These are phyloP conservation scores for Petrolisthes cinctipes DNA, from an alignment of 2,888 invertebrate genomes.

Conservation along the genomic window DNA sequence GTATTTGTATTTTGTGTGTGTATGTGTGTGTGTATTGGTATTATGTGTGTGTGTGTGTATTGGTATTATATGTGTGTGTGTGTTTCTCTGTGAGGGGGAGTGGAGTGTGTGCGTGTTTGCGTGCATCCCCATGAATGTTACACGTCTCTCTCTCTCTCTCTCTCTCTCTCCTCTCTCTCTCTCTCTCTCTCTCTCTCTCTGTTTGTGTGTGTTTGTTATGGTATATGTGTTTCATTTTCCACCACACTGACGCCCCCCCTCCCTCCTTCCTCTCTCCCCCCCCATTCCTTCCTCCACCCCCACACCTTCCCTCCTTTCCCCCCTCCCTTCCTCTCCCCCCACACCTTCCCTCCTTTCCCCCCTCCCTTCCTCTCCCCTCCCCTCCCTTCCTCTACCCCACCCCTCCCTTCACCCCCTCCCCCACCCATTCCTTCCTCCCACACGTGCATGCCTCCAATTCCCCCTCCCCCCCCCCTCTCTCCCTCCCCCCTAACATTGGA, in stretches of 20 bases:
- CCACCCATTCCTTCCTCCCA: neutral
- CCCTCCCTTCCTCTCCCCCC: neutral
- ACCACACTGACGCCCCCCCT: neutral
- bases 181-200: slow-evolving; percentile 1
- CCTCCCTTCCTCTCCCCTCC: neutral
- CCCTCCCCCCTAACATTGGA: neutral
- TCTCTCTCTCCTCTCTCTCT: slow-evolving; percentile 13
- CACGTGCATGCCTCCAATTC: too few relatives aligned
- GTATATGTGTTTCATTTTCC: neutral
- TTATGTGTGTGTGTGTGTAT: neutral
- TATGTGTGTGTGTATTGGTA: neutral
- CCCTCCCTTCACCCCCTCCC: neutral
- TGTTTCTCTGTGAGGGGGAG: neutral
- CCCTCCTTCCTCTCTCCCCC: neutral
- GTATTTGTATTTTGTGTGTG: slow-evolving; percentile 5
- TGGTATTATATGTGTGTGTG: neutral
- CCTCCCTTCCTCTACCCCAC: neutral
- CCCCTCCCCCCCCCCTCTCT: neutral
- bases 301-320: neutral
- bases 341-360: neutral
- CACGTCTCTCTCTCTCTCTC: neutral
- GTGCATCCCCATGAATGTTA: neutral
- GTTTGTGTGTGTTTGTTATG: neutral
- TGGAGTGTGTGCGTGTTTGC: neutral
- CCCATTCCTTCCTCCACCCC: neutral